These are phyloP conservation scores for Alviniconcha marisindica DNA, from an alignment of 1,140 invertebrate species.

Conservation along the genomic window DNA sequence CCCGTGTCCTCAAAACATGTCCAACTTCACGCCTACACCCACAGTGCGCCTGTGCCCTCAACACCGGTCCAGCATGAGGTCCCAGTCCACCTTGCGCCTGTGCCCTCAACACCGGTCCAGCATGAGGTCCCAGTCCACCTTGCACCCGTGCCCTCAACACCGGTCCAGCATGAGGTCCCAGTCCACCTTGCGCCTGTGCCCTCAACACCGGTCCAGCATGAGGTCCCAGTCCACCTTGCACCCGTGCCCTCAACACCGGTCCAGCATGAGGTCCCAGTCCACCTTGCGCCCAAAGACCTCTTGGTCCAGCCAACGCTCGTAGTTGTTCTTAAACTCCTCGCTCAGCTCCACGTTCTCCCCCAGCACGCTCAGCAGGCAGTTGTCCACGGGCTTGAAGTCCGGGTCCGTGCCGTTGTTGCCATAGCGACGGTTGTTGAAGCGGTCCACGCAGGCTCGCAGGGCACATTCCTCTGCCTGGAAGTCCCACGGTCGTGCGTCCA, in stretches of 20 bases:
- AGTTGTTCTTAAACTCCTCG: conserved; percentile 97
- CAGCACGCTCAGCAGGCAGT: conserved; percentile 89
- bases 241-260: background rate
- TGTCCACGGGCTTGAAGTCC: conserved; percentile 91
- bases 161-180: no score
- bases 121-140: no score
- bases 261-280: conserved; percentile 80
- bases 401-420: conserved; percentile 74
- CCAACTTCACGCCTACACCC: no score
- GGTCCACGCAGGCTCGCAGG: conserved; percentile 93
- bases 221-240: no score
- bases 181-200: no score
- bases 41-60: no score
- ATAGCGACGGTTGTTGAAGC: conserved; percentile 96
- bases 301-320: conserved; percentile 96
- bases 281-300: conserved; percentile 93
- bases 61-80: no score
- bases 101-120: no score
- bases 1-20: no score
- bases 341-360: conserved; percentile 87
- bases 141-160: no score
- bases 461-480: conserved; percentile 99
- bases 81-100: no score
- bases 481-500: conserved; percentile 98
- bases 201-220: no score